phyloP scores from a whole-genome alignment of 2,888 invertebrate genomes.

The Ophioninae sp. region DNA sequence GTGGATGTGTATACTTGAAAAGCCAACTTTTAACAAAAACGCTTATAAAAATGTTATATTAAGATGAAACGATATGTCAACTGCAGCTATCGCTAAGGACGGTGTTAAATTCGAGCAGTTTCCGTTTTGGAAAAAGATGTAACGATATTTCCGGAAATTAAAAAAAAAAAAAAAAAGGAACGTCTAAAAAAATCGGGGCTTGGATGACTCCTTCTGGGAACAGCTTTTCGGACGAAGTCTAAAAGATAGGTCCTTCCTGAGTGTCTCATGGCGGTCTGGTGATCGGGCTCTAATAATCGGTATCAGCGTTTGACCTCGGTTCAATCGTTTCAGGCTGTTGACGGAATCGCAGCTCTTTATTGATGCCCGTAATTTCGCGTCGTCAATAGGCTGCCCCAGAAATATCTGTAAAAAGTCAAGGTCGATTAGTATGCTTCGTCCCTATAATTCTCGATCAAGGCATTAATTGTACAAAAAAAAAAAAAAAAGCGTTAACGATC shows the following conservation, averaged over 20 bases:
- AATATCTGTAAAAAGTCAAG: slow-evolving; percentile 39
- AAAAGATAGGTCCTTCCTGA: neutral
- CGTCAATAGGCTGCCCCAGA: neutral
- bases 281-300: neutral
- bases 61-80: too few relatives aligned
- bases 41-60: too few relatives aligned
- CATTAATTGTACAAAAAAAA: slow-evolving; percentile 58
- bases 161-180: too few relatives aligned
- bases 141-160: too few relatives aligned
- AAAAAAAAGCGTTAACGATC: slow-evolving; percentile 48
- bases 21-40: too few relatives aligned
- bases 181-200: too few relatives aligned
- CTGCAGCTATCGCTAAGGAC: too few relatives aligned
- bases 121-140: too few relatives aligned
- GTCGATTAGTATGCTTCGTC: slow-evolving; percentile 56
- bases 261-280: neutral
- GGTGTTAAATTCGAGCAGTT: too few relatives aligned
- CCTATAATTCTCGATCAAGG: slow-evolving; percentile 38
- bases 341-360: slow-evolving; percentile 21
- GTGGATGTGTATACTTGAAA: too few relatives aligned
- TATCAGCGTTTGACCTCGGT: slow-evolving; percentile 14
- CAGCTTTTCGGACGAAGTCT: neutral
- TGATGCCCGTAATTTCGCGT: slow-evolving; percentile 9
- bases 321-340: slow-evolving; percentile 27
- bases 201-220: neutral